Evolutionary conservation across 2,113 vertebrate species (phyloP).

Genomic region (Morone saxatilis): DNA sequence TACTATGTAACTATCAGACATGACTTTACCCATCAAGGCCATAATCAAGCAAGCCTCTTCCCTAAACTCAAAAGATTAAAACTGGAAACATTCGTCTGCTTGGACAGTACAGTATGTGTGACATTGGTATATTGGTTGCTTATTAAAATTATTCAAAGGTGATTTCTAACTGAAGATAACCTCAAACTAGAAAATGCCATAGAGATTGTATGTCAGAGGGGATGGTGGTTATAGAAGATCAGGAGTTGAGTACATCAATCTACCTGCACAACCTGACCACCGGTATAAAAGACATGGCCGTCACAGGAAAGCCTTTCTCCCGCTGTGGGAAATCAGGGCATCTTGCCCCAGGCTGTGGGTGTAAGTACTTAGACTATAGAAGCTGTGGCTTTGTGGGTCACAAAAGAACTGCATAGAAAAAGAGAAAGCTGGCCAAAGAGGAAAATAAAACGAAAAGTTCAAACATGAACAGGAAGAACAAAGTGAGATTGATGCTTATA

Average conservation of each 20-base stretch:
- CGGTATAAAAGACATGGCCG: constrained; percentile 42
- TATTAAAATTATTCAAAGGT: constrained; percentile 1
- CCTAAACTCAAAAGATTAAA: background rate
- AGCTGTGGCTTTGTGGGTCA: constrained; percentile 50
- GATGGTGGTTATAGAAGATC: constrained; percentile 23
- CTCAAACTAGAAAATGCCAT: background rate
- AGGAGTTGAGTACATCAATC: constrained; percentile 40
- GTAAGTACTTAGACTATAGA: constrained; percentile 63
- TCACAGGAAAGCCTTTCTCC: constrained; percentile 44
- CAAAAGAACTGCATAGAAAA: constrained; percentile 37
- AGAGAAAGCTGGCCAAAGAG: constrained; percentile 39
- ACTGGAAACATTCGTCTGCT: background rate
- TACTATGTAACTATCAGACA: background rate
- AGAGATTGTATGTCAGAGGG: constrained; percentile 12
- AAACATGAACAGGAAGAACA: constrained; percentile 31
- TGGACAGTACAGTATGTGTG: background rate
- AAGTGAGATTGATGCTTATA: constrained; percentile 34
- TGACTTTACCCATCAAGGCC: constrained; percentile 23
- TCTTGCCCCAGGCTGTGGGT: constrained; percentile 64
- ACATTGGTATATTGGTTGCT: background rate
- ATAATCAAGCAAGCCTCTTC: background rate
- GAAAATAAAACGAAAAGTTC: constrained; percentile 32
- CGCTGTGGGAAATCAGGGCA: constrained; percentile 67
- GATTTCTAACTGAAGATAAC: constrained; percentile 5
- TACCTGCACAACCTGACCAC: constrained; percentile 43